phyloP scores from a whole-genome alignment of 2,888 invertebrate species.

The Thymelicus lineola region DNA sequence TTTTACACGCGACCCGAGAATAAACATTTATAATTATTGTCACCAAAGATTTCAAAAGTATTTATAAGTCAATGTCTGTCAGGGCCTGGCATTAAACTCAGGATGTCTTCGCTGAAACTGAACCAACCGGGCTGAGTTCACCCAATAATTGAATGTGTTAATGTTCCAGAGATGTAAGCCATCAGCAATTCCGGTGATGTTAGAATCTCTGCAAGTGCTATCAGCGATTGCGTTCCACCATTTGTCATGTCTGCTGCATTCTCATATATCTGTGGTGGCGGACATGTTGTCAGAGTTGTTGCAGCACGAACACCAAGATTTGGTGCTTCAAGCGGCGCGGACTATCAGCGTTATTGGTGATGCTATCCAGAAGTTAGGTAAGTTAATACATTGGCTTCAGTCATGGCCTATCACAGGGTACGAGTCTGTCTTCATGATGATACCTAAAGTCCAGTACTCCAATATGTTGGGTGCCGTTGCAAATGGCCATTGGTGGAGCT shows the following conservation, averaged over 20 bases:
- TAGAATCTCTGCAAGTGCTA: constrained; percentile 91
- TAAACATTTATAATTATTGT: no score
- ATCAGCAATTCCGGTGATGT: constrained; percentile 87
- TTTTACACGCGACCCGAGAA: no score
- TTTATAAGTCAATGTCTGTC: no score
- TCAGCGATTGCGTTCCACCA: constrained; percentile 87
- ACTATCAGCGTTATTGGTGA: constrained; percentile 89
- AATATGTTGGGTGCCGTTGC: no score
- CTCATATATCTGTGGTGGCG: constrained; percentile 86
- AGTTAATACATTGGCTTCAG: constrained; percentile 13
- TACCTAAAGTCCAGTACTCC: no score
- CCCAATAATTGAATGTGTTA: background rate
- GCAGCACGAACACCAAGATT: constrained; percentile 86
- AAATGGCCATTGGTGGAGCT: no score
- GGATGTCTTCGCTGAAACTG: no score
- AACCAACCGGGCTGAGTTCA: no score
- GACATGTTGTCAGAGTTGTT: constrained; percentile 86
- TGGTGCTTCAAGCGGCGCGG: constrained; percentile 89
- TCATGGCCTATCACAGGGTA: no score
- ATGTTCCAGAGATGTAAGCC: constrained; percentile 67
- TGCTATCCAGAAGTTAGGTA: constrained; percentile 84
- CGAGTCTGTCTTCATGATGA: no score
- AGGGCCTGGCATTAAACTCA: no score
- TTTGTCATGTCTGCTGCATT: constrained; percentile 80
- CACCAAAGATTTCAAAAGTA: no score